Evolutionary conservation across 2,113 vertebrate species (phyloP).

Genomic region (Sylvilagus bachmani): DNA sequence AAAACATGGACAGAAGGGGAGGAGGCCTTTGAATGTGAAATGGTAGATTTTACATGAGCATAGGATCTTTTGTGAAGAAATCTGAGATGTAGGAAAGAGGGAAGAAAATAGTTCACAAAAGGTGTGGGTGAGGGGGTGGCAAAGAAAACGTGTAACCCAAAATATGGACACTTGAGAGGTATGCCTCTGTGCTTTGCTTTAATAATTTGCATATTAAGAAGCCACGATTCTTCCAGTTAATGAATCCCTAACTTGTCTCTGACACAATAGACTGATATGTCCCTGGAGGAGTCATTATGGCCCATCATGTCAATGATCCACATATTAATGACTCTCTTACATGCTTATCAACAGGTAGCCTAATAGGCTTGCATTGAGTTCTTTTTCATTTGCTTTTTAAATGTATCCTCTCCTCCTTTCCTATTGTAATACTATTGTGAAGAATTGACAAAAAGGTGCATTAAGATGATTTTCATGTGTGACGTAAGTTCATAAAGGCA

Average conservation of each 20-base stretch:
- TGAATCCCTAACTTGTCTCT: slow-evolving; percentile 79
- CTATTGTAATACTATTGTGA: slow-evolving; percentile 80
- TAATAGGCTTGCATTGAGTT: slow-evolving; percentile 79
- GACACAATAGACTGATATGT: slow-evolving; percentile 79
- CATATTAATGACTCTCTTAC: slow-evolving; percentile 78
- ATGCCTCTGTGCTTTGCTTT: slow-evolving; percentile 67
- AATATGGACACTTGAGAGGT: slow-evolving; percentile 69
- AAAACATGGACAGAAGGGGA: not conserved
- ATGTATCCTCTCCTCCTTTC: slow-evolving; percentile 68
- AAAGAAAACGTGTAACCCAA: slow-evolving; percentile 51
- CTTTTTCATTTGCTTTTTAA: slow-evolving; percentile 83
- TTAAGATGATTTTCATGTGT: slow-evolving; percentile 79
- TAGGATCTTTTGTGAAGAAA: slow-evolving; percentile 37
- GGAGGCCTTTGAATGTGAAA: slow-evolving; percentile 1
- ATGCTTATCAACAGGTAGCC: slow-evolving; percentile 81
- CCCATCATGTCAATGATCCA: slow-evolving; percentile 78
- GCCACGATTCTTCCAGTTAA: slow-evolving; percentile 74
- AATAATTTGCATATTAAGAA: slow-evolving; percentile 82
- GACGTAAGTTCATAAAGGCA: slow-evolving; percentile 80
- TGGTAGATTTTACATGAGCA: not conserved
- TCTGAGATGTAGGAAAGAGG: slow-evolving; percentile 21
- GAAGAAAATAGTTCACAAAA: slow-evolving; percentile 52
- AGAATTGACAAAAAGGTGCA: slow-evolving; percentile 81
- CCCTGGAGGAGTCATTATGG: slow-evolving; percentile 81
- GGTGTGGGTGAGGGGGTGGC: slow-evolving; percentile 54